These are phyloP conservation scores for Hyposoter dolosus DNA, from an alignment of 2,888 invertebrate genomes.

Conservation along the genomic window DNA sequence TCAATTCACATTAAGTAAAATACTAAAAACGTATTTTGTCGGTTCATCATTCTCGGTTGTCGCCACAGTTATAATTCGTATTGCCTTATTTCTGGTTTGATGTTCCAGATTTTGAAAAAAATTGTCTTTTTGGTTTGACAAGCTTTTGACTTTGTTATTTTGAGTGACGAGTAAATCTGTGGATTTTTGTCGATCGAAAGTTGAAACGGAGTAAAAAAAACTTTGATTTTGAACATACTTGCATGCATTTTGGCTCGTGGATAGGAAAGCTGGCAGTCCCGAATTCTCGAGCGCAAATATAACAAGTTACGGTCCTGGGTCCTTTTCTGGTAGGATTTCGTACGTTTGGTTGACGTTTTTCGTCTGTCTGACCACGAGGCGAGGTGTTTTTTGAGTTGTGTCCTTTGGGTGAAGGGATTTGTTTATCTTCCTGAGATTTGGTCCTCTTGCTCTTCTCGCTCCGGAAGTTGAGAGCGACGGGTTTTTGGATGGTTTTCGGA, in stretches of 20 bases:
- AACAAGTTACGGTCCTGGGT: slow-evolving; percentile 86
- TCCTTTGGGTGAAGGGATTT: slow-evolving; percentile 25
- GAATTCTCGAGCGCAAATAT: slow-evolving; percentile 89
- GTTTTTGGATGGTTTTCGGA: slow-evolving; percentile 86
- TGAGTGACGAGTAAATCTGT: too few species aligned
- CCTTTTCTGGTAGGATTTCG: slow-evolving; percentile 65
- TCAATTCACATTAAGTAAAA: not conserved
- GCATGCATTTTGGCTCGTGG: slow-evolving; percentile 89
- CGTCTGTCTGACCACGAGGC: slow-evolving; percentile 27
- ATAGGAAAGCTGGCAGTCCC: slow-evolving; percentile 88
- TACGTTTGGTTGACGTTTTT: not conserved
- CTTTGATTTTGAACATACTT: slow-evolving; percentile 82
- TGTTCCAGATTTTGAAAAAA: too few species aligned
- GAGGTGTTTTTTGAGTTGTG: slow-evolving; percentile 28
- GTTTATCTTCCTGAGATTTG: slow-evolving; percentile 51
- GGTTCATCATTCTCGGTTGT: not conserved
- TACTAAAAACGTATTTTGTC: not conserved
- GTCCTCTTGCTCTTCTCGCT: slow-evolving; percentile 76
- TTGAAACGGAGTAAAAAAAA: not conserved
- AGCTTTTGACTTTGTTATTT: too few species aligned
- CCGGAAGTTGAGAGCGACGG: slow-evolving; percentile 85
- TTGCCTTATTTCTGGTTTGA: too few species aligned
- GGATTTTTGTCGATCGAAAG: not conserved
- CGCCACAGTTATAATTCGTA: too few species aligned
- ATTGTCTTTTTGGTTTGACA: too few species aligned